phyloP scores from a whole-genome alignment of 2,113 vertebrate genomes.

The Protomyctophum bolini region DNA sequence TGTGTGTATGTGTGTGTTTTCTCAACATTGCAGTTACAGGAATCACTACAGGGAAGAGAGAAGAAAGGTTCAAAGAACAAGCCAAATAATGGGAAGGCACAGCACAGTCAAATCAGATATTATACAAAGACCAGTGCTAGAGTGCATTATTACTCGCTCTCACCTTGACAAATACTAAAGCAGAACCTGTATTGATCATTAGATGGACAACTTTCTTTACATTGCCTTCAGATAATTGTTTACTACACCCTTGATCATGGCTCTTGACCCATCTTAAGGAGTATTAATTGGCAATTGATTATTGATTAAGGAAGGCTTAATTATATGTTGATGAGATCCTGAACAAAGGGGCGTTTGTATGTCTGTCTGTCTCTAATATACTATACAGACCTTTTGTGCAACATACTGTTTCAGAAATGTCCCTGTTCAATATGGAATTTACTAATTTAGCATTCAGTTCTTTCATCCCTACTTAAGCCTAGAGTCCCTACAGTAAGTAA shows the following conservation, averaged over 20 bases:
- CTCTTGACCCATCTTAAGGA: slow-evolving; percentile 24
- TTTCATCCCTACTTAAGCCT: slow-evolving; percentile 48
- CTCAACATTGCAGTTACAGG: too few relatives aligned
- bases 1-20: neutral
- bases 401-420: slow-evolving; percentile 38
- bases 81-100: too few relatives aligned
- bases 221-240: slow-evolving; percentile 50
- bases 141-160: neutral
- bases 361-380: neutral
- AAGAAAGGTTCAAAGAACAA: too few relatives aligned
- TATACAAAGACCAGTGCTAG: too few relatives aligned
- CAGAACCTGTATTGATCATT: slow-evolving; percentile 52
- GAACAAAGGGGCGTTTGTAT: neutral
- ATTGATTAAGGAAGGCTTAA: neutral
- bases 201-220: slow-evolving; percentile 49
- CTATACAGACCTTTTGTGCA: neutral
- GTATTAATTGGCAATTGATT: slow-evolving; percentile 51
- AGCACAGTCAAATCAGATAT: too few relatives aligned
- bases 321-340: too few relatives aligned
- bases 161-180: slow-evolving; percentile 33
- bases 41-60: too few relatives aligned
- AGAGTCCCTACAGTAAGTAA: slow-evolving; percentile 45
- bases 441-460: slow-evolving; percentile 43
- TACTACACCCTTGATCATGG: slow-evolving; percentile 34
- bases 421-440: slow-evolving; percentile 28